Percentiles rank a stretch among this genome's conserved stretches.
These are phyloP conservation scores for Micoletzkya japonica DNA, from an alignment of 2,888 invertebrate genomes.

Conservation along the genomic window DNA sequence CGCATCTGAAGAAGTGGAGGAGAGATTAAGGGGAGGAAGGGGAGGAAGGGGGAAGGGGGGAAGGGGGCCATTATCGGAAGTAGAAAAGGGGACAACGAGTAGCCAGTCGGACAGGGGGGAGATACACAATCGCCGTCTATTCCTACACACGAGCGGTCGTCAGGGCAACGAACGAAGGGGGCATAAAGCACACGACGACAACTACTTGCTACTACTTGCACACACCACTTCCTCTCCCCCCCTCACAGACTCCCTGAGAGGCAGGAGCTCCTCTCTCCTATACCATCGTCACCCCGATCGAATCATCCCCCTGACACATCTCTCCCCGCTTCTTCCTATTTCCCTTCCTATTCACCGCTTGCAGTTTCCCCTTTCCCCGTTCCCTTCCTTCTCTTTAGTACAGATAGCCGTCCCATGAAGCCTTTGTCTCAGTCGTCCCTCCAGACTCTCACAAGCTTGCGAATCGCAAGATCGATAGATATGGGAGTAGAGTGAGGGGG, in stretches of 20 bases:
- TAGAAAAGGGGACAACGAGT: too few species aligned
- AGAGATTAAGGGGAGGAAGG: not conserved
- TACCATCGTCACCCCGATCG: not conserved
- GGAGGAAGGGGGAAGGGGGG: slow-evolving; percentile 14
- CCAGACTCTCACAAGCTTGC: too few species aligned
- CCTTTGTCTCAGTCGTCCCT: too few species aligned
- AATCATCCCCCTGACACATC: not conserved
- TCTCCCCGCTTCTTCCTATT: not conserved
- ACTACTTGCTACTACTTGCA: slow-evolving; percentile 2
- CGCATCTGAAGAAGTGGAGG: slow-evolving; percentile 7
- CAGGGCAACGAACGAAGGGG: not conserved
- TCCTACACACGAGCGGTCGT: not conserved
- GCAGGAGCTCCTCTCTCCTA: not conserved
- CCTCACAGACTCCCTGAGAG: not conserved
- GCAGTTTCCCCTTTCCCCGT: not conserved
- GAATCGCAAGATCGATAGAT: not conserved
- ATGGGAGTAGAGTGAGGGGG: slow-evolving; percentile 2
- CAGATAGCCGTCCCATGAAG: too few species aligned
- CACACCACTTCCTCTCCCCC: not conserved
- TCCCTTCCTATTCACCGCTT: not conserved
- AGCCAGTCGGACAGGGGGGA: not conserved
- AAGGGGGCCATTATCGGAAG: slow-evolving; percentile 27
- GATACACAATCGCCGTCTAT: not conserved
- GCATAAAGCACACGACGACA: too few species aligned
- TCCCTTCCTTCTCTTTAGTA: slow-evolving; percentile 19